Base-by-base conservation (phyloP, 2,797 vertebrate species). In the Catharus ustulatus region DNA sequence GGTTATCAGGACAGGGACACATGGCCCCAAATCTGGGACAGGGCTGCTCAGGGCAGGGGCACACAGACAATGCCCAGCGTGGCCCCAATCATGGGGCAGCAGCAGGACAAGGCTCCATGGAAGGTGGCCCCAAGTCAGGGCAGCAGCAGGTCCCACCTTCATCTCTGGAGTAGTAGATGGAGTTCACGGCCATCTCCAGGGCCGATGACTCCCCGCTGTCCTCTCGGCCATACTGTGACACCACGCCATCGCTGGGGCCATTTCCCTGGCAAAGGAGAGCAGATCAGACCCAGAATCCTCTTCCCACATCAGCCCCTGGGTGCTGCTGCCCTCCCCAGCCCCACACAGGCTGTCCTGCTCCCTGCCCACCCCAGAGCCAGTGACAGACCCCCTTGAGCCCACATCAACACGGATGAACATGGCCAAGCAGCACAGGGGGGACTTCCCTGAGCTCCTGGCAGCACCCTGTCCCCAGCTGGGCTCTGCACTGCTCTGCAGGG, bases 101-200 rank as follows among this genome's bases (percentile, higher is more conserved):
- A 58, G 76, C 69, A 78, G 83, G 58, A 82, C 66, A 57, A 63
- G 55, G 43, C 22, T 78, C 40, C 0, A 0, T 15, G 27, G 49
- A 48, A 59, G 24, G 38, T 13, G 12, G 10, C 30, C 66, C 10
- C 0, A 45, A 18, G 23, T 11, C 38, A 45, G 51, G 54, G 58
- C 30, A 54, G 72, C 1, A 1, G 34, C 45, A 46, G 52, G 27
- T 36, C 97, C 96, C 97, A 99, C 99, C 99, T 98, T 99, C 98
- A 2, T 99, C 98, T 97, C 98, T 98, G 14, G 99, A 98, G 96
- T 97, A 99, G 96, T 99, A 99, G 96, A 99, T 98, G 68, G 98
- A 98, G 96, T 99, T 99, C 95, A 99, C 98, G 4, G 99, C 98
- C 99, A 99, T 99, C 97, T 99, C 98, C 97, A 99, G 52, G 27